Base-by-base conservation (phyloP, 1,140 invertebrate species). In the Carposina sasakii region DNA sequence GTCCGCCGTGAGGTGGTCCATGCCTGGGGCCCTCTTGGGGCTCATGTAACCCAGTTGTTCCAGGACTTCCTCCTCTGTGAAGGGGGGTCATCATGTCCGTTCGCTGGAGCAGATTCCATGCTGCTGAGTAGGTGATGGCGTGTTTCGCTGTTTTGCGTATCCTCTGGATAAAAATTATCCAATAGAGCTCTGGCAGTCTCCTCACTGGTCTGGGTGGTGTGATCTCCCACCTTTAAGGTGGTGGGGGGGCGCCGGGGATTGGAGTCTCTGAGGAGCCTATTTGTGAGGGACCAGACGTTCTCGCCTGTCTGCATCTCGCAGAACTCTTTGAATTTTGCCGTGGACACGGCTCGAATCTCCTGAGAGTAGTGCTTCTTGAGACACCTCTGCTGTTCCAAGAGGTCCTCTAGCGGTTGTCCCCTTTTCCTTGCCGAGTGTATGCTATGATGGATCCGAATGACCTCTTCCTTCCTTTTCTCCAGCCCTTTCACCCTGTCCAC, bases 1-100 rank as follows among this genome's bases (percentile, higher is more conserved):
- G 20, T 68, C 65, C 0, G 61, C 36, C 1, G 59, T 64, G 0
- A 67, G 44, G 8, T 52, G 20, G 26, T 67, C 61, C 0, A 31
- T 2, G 0, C 65, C 61, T 0, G 61, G 56, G 0, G 58, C 52
- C 21, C 55, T 60, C 3, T 56, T 59, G 3, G 43, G 30, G 19
- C 34, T 51, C 48, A 67, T 67, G 1, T 8, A 17, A 2, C 48
- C 26, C 0, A 62, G 45, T 4, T 9, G 8, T 2, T 54, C 33
- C 15, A 52, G 10, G 5, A 65, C 31, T 26, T 58, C 58, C 2
- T 37, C 37, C 3, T 4, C 16, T 0, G 37, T 31, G 31, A 59
- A 55, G 52, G 57, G 0, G 12, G 23, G 3, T 57, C 52, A 17
- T 51, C 28, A 2, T 9, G 6, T 2, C 41, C 50, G 4, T 44